Evolutionary conservation across 2,888 invertebrate species (phyloP).

Genomic region (Sesia bembeciformis): DNA sequence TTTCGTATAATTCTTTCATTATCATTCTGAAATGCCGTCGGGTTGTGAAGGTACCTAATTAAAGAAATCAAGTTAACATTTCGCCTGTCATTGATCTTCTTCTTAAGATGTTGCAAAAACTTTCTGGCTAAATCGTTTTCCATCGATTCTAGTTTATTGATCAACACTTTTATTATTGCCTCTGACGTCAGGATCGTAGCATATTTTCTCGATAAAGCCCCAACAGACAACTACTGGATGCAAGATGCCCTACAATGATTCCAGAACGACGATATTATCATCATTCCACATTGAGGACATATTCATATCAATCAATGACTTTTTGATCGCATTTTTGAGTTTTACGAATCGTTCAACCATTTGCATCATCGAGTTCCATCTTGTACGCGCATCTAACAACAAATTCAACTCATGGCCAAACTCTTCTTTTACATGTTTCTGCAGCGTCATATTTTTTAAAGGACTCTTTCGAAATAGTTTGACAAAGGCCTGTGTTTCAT

Average conservation of each 20-base stretch:
- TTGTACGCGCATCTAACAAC: constrained; percentile 4
- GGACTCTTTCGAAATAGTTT: constrained; percentile 6
- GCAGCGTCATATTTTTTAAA: constrained; percentile 4
- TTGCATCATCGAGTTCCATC: constrained; percentile 7
- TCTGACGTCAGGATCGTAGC: no score
- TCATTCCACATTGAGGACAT: no score
- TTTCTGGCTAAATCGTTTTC: no score
- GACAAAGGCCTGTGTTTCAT: no score
- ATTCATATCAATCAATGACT: constrained; percentile 6
- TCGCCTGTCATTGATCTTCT: no score
- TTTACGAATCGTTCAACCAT: constrained; percentile 6
- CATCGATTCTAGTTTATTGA: no score
- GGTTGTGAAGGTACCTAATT: no score
- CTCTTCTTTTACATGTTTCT: constrained; percentile 6
- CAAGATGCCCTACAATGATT: constrained; percentile 1
- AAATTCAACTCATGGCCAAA: constrained; percentile 4
- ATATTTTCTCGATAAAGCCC: constrained; percentile 2
- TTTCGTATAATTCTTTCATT: no score
- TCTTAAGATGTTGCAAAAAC: no score
- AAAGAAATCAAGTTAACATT: no score
- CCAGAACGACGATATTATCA: constrained; percentile 1
- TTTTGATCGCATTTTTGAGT: constrained; percentile 5
- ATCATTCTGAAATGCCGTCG: no score
- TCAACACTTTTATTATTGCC: no score
- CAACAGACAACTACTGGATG: constrained; percentile 3